Percentiles rank a stretch among this genome's conserved stretches.
Evolutionary conservation across 2,797 vertebrate species (phyloP).

Genomic region (Megalops cyprinoides): DNA sequence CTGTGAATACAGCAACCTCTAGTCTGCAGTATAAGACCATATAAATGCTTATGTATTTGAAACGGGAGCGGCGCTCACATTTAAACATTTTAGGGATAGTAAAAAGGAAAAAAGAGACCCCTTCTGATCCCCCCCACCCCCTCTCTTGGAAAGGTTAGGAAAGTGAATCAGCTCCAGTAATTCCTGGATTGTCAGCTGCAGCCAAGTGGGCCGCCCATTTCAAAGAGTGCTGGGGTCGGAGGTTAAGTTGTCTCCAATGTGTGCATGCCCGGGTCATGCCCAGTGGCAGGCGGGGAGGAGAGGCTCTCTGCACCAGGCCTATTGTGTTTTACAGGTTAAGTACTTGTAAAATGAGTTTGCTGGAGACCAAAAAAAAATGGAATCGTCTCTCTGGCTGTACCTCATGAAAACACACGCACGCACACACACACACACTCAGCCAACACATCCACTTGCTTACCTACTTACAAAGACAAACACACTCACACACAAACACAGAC

Average conservation of each 20-base stretch:
- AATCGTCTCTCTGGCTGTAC: conserved; percentile 71
- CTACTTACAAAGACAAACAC: no score
- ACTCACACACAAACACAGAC: no score
- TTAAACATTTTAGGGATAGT: no score
- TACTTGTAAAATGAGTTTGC: conserved; percentile 75
- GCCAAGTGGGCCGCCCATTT: conserved; percentile 80
- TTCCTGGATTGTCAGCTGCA: conserved; percentile 69
- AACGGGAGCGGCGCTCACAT: no score
- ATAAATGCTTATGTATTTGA: no score
- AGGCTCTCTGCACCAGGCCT: conserved; percentile 56
- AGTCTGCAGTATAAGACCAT: no score
- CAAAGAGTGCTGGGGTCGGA: conserved; percentile 73
- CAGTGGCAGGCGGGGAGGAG: conserved; percentile 58
- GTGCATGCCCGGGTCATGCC: conserved; percentile 61
- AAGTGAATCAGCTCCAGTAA: conserved; percentile 48
- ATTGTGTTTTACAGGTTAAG: conserved; percentile 71
- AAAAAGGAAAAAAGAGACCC: no score
- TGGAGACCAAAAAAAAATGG: conserved; percentile 69
- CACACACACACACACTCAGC: no score
- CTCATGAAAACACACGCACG: conserved; percentile 34
- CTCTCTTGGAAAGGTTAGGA: conserved; percentile 50
- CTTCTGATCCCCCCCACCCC: no score
- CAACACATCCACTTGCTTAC: no score
- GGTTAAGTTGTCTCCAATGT: conserved; percentile 65
- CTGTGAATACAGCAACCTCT: no score